Conservation (phyloP, 2,797 vertebrate species). For the Poeciliopsis gracilis region DNA sequence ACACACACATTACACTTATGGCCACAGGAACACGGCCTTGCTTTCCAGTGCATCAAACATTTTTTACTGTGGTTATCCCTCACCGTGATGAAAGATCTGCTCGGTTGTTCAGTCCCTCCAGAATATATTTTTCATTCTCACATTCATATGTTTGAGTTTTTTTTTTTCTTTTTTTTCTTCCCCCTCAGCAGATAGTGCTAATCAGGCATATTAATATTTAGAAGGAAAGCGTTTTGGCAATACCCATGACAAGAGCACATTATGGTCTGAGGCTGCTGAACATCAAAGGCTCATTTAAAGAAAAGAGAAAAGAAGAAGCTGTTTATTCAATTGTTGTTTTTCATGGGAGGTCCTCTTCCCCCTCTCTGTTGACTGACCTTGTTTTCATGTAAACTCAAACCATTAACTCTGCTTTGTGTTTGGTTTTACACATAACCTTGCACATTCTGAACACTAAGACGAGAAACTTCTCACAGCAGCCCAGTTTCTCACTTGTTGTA, state of each 20-base stretch:
- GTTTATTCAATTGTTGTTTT: constrained; percentile 66
- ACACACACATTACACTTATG: constrained; percentile 24
- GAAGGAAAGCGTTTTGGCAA: constrained; percentile 34
- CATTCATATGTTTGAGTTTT: constrained; percentile 22
- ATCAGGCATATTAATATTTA: constrained; percentile 61
- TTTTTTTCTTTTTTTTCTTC: neutral
- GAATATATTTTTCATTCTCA: constrained; percentile 28
- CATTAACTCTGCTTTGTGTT: constrained; percentile 60
- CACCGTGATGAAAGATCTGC: constrained; percentile 43
- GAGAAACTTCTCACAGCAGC: constrained; percentile 24
- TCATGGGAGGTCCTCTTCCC: constrained; percentile 36
- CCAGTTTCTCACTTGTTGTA: constrained; percentile 11
- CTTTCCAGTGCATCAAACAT: constrained; percentile 50
- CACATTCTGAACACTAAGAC: constrained; percentile 39
- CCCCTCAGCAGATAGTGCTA: constrained; percentile 35
- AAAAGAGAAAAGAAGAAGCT: constrained; percentile 35
- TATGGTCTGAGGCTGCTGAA: constrained; percentile 45
- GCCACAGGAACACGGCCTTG: constrained; percentile 33
- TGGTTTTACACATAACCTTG: constrained; percentile 52
- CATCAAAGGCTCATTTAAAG: constrained; percentile 55
- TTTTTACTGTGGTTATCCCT: constrained; percentile 46
- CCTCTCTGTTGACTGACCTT: constrained; percentile 49
- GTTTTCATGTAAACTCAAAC: constrained; percentile 54
- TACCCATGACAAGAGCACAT: constrained; percentile 46
- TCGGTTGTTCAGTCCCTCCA: constrained; percentile 43